Evolutionary conservation across 2,113 vertebrate species (phyloP).

Genomic region (Oreochromis tanganicae): DNA sequence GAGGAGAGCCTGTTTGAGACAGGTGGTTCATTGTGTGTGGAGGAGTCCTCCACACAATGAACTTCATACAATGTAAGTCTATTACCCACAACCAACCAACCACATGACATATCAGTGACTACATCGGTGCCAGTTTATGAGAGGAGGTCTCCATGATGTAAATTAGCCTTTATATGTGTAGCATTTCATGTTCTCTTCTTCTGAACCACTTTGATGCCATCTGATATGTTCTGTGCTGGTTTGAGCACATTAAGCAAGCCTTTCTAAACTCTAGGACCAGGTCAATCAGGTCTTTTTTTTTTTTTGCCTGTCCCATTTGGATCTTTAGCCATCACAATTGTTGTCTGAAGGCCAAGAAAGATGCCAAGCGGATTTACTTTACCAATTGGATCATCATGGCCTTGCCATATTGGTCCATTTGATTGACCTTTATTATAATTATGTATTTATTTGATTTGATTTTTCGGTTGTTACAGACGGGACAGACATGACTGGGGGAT

Average conservation of each 20-base stretch:
- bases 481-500: too few species aligned
- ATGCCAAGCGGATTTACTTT: too few species aligned
- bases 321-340: too few species aligned
- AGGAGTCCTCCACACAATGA: neutral
- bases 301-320: too few species aligned
- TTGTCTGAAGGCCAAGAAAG: too few species aligned
- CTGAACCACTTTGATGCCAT: neutral
- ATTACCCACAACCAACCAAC: neutral
- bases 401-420: too few species aligned
- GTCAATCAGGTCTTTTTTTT: neutral
- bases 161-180: neutral
- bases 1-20: neutral
- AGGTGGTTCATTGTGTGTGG: neutral
- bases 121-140: neutral
- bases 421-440: too few species aligned
- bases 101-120: neutral
- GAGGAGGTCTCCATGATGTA: neutral
- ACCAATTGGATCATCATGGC: too few species aligned
- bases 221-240: neutral
- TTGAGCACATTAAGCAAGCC: neutral
- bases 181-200: neutral
- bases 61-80: neutral
- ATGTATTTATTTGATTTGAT: too few species aligned
- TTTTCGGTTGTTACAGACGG: too few species aligned
- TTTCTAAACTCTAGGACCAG: neutral